phyloP scores from a whole-genome alignment of 1,140 invertebrate genomes.

The Chrysopa pallens region DNA sequence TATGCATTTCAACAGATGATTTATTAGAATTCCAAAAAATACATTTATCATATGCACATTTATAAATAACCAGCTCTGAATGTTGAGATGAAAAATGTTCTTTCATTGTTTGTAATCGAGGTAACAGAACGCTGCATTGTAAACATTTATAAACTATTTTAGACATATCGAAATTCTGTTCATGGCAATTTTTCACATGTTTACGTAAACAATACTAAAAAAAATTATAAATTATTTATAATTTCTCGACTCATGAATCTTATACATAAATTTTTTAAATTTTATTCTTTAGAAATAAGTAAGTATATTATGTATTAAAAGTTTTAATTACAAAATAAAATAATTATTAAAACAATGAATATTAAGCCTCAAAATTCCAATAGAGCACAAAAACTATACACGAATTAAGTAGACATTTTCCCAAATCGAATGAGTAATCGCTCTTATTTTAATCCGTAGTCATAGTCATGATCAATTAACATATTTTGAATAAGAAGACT shows the following conservation, averaged over 20 bases:
- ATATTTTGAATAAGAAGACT: too few relatives aligned
- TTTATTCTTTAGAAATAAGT: too few relatives aligned
- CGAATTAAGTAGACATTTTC: too few relatives aligned
- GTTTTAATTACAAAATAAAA: too few relatives aligned
- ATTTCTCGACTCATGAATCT: background rate
- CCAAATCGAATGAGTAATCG: too few relatives aligned
- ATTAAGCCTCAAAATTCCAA: too few relatives aligned
- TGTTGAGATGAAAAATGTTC: constrained; percentile 8
- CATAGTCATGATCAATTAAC: too few relatives aligned
- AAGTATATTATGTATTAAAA: too few relatives aligned
- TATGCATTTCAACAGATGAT: background rate
- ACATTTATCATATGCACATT: background rate
- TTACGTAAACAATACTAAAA: background rate
- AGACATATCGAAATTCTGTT: background rate
- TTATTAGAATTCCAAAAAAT: background rate
- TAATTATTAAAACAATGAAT: too few relatives aligned
- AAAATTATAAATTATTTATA: background rate
- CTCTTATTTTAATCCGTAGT: too few relatives aligned
- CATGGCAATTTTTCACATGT: background rate
- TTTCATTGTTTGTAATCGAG: constrained; percentile 10
- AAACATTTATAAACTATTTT: constrained; percentile 9
- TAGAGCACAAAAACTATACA: too few relatives aligned
- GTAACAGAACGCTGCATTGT: constrained; percentile 7
- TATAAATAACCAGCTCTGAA: background rate
- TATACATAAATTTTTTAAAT: too few relatives aligned